A percentile compares a stretch with the other conserved stretches of the same genome.
Conservation (phyloP, 92 coral and sea anemone species). For the Hydrozoanthus gracilis region DNA sequence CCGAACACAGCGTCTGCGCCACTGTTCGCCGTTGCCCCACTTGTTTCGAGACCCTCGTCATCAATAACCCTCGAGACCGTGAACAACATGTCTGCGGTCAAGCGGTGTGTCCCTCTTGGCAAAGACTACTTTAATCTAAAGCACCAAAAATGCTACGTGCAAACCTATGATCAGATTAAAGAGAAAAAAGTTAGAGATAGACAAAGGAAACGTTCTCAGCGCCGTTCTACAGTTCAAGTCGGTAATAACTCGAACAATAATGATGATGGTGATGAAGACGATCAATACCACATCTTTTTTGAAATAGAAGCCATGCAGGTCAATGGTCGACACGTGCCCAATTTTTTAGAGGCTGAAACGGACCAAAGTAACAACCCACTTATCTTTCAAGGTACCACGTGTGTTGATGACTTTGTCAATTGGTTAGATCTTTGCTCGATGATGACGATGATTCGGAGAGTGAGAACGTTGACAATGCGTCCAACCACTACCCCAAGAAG, state of each 20-base stretch:
- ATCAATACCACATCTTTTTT: not conserved
- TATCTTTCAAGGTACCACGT: not conserved
- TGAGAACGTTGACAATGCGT: not conserved
- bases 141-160: not conserved
- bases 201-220: not conserved
- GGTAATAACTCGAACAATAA: not conserved
- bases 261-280: not conserved
- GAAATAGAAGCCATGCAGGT: not conserved
- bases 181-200: too few species aligned
- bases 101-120: not conserved
- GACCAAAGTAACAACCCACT: not conserved
- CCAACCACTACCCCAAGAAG: not conserved
- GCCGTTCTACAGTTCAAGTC: not conserved
- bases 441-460: not conserved
- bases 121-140: not conserved
- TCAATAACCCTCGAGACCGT: not conserved
- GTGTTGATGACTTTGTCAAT: not conserved
- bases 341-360: not conserved
- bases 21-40: not conserved
- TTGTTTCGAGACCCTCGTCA: not conserved
- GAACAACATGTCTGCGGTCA: not conserved
- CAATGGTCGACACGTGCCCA: not conserved
- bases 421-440: not conserved
- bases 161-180: not conserved
- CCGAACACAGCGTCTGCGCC: not conserved